Percentiles rank a stretch among this genome's conserved stretches.
phyloP scores from a whole-genome alignment of 2,888 invertebrate species.

The Epistrophe eligans region DNA sequence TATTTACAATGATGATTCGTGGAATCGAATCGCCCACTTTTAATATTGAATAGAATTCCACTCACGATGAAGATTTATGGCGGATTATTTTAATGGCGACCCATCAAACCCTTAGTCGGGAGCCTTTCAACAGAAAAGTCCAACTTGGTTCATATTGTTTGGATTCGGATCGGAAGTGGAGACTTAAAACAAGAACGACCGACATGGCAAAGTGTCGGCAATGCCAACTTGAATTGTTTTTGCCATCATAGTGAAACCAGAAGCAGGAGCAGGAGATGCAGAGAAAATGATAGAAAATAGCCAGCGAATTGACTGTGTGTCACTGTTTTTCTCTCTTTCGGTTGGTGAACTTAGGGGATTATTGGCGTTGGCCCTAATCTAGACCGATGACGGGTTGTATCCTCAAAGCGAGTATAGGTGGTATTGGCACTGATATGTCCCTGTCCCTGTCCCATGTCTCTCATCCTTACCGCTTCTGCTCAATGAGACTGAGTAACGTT shows the following conservation, averaged over 20 bases:
- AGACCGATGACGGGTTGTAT: constrained; percentile 68
- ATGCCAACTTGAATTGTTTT: constrained; percentile 65
- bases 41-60: constrained; percentile 73
- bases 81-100: constrained; percentile 75
- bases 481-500: constrained; percentile 23
- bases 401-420: constrained; percentile 40
- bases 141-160: constrained; percentile 46
- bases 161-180: constrained; percentile 39
- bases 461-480: neutral
- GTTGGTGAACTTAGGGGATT: constrained; percentile 64
- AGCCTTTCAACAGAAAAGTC: constrained; percentile 62
- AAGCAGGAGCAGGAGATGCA: neutral
- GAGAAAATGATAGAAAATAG: constrained; percentile 34
- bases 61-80: constrained; percentile 74
- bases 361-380: constrained; percentile 72
- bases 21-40: constrained; percentile 69
- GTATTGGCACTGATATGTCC: constrained; percentile 21
- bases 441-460: neutral
- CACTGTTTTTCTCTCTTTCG: constrained; percentile 55
- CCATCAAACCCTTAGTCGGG: constrained; percentile 60
- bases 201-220: constrained; percentile 29
- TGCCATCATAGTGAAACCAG: neutral
- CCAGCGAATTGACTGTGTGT: constrained; percentile 65
- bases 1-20: constrained; percentile 8
- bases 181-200: constrained; percentile 38